Percentiles rank a stretch among this genome's conserved stretches.
Conservation (phyloP, 2,797 vertebrate genomes). For the Lepilemur septentrionalis region DNA sequence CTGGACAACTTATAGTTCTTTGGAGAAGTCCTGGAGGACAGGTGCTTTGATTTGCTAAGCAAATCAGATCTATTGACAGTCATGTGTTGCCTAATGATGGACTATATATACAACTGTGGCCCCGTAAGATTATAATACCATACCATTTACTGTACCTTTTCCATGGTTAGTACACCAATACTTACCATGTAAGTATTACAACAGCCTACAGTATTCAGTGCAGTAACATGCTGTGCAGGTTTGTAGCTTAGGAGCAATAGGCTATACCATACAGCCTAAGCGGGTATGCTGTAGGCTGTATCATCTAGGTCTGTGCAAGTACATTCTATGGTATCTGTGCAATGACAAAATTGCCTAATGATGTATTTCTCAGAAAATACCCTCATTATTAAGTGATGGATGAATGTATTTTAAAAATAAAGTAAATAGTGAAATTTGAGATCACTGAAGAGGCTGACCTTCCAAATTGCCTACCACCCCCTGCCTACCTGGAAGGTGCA, state of each 20-base stretch:
- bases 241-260: not conserved
- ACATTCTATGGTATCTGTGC: too few species aligned
- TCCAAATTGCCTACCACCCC: not conserved
- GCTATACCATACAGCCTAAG: not conserved
- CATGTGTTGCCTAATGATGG: not conserved
- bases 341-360: not conserved
- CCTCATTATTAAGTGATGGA: not conserved
- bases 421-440: not conserved
- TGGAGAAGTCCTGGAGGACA: not conserved
- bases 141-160: not conserved
- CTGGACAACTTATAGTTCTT: not conserved
- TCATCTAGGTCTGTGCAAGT: not conserved
- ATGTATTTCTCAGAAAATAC: not conserved
- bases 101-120: not conserved
- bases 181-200: not conserved
- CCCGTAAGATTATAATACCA: not conserved
- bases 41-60: not conserved
- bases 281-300: fast-evolving
- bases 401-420: not conserved
- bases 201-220: not conserved
- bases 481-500: not conserved
- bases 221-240: not conserved
- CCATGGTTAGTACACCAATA: not conserved
- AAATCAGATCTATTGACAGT: not conserved
- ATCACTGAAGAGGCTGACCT: not conserved